A percentile compares a stretch with the other conserved stretches of the same genome.
Conservation (phyloP, 2,113 vertebrate species). For the Heterocephalus glaber region DNA sequence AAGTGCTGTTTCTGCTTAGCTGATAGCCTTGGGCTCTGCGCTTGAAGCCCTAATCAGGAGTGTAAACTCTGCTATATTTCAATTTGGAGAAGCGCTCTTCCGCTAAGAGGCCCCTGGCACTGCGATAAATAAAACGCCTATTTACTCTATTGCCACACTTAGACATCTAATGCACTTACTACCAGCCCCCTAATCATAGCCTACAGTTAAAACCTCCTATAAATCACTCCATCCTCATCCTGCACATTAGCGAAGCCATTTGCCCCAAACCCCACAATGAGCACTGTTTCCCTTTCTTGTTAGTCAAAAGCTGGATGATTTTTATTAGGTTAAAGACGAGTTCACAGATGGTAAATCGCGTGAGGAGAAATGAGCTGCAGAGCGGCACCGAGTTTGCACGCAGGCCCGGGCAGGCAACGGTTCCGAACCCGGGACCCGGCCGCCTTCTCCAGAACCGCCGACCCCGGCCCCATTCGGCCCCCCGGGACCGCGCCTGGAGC, state of each 20-base stretch:
- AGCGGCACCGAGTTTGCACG: conserved; percentile 67
- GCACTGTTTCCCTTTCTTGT: conserved; percentile 96
- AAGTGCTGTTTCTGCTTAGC: conserved; percentile 90
- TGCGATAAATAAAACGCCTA: conserved; percentile 99
- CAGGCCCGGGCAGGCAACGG: fast-evolving
- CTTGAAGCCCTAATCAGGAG: conserved; percentile 99
- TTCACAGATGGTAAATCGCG: conserved; percentile 93
- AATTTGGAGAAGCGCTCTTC: conserved; percentile 99
- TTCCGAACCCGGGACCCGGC: neutral
- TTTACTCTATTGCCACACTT: conserved; percentile 97
- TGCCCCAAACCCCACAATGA: conserved; percentile 95
- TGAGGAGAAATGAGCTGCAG: conserved; percentile 91
- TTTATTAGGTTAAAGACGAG: conserved; percentile 93
- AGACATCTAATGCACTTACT: conserved; percentile 95
- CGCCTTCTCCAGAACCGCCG: neutral
- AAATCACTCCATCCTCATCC: conserved; percentile 96
- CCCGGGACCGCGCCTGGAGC: conserved; percentile 69
- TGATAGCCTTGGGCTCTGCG: conserved; percentile 96
- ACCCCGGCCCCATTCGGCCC: conserved; percentile 69
- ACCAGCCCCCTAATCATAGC: conserved; percentile 96
- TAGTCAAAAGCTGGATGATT: conserved; percentile 93
- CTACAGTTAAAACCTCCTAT: conserved; percentile 94
- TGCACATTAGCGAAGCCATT: conserved; percentile 96
- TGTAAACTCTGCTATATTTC: conserved; percentile 99
- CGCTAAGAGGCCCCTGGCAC: conserved; percentile 99